These are phyloP conservation scores for Tuberolachnus salignus DNA, from an alignment of 2,888 invertebrate species.

Conservation along the genomic window DNA sequence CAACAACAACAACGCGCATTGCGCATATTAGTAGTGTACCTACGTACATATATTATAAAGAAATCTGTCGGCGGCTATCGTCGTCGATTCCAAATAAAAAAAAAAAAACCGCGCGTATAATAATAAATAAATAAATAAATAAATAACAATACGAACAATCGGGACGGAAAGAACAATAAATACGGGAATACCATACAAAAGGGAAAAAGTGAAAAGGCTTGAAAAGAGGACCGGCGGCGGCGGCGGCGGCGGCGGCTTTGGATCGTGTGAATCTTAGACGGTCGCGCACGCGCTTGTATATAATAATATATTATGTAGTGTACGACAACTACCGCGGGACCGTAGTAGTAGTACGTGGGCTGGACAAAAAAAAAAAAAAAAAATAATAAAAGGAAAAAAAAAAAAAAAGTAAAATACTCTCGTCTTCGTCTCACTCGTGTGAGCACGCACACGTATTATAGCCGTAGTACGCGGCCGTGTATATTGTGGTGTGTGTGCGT, in stretches of 20 bases:
- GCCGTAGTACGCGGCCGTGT: not conserved
- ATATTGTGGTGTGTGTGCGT: too few relatives aligned
- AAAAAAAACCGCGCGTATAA: too few relatives aligned
- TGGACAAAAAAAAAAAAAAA: slow-evolving; percentile 16
- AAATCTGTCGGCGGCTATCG: too few relatives aligned
- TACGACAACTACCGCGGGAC: not conserved
- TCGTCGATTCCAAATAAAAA: too few relatives aligned
- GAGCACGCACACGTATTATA: not conserved
- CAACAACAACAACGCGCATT: too few relatives aligned
- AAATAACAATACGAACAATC: too few relatives aligned
- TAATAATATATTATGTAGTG: not conserved
- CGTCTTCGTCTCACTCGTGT: slow-evolving; percentile 47
- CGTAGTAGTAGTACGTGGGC: too few relatives aligned
- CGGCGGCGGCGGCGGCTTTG: slow-evolving; percentile 29
- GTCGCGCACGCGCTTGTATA: slow-evolving; percentile 47
- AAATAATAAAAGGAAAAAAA: not conserved
- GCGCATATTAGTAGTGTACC: too few relatives aligned
- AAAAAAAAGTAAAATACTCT: slow-evolving; percentile 28
- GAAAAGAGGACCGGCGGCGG: not conserved
- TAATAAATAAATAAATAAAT: too few relatives aligned
- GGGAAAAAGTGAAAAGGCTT: slow-evolving; percentile 39
- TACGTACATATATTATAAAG: too few relatives aligned
- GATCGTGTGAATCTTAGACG: slow-evolving; percentile 46
- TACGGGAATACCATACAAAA: too few relatives aligned
- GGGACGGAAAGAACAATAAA: too few relatives aligned